Percentiles rank a stretch among this genome's conserved stretches.
Evolutionary conservation across 1,140 invertebrate genomes (phyloP).

Genomic region (Batillaria attramentaria): DNA sequence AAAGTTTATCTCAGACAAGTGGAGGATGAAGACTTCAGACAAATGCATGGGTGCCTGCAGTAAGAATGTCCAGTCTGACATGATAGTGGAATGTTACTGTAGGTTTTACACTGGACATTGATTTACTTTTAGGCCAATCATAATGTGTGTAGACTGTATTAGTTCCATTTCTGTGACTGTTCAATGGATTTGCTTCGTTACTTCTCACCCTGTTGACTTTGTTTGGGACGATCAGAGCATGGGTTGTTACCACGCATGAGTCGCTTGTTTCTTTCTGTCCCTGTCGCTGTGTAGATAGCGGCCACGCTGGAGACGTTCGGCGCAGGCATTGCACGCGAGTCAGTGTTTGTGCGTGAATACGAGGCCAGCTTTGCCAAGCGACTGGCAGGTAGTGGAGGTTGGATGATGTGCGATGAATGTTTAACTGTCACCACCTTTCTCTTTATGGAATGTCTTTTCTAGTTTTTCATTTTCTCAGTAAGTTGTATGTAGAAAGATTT

Average conservation of each 20-base stretch:
- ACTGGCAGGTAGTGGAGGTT: slow-evolving; percentile 30
- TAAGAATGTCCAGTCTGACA: no score
- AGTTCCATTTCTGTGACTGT: neutral
- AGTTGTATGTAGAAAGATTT: neutral
- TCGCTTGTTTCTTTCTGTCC: slow-evolving; percentile 15
- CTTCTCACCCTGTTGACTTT: neutral
- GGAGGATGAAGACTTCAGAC: no score
- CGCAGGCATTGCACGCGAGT: slow-evolving; percentile 78
- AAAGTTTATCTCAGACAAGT: no score
- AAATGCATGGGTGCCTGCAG: no score
- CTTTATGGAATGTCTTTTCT: neutral
- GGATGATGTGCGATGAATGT: no score
- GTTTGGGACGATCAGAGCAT: slow-evolving; percentile 33
- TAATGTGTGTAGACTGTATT: no score
- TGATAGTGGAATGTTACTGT: neutral
- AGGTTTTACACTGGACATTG: neutral
- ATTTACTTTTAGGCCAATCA: no score
- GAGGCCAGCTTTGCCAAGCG: slow-evolving; percentile 82
- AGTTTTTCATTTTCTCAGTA: neutral
- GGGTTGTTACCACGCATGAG: slow-evolving; percentile 13
- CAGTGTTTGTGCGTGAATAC: slow-evolving; percentile 86
- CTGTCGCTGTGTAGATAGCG: slow-evolving; percentile 77
- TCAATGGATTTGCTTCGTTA: neutral
- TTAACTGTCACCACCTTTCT: neutral
- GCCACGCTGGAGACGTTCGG: slow-evolving; percentile 95